Percentiles rank a stretch among this genome's conserved stretches.
Evolutionary conservation across 2,888 invertebrate genomes (phyloP).

Genomic region (Mylabris sibirica): DNA sequence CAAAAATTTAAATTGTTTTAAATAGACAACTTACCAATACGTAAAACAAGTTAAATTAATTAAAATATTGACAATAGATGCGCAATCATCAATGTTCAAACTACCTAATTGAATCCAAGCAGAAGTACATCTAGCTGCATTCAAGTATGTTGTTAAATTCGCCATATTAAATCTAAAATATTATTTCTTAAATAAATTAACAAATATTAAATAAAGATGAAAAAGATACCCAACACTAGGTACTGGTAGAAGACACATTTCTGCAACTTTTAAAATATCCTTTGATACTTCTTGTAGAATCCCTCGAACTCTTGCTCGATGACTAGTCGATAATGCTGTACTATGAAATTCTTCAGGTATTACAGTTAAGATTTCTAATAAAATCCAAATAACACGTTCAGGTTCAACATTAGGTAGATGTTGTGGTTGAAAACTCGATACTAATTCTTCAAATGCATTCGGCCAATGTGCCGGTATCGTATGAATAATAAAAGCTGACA

Average conservation of each 20-base stretch:
- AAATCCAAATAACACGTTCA: slow-evolving; percentile 70
- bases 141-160: slow-evolving; percentile 63
- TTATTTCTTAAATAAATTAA: slow-evolving; percentile 13
- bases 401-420: slow-evolving; percentile 68
- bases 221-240: slow-evolving; percentile 53
- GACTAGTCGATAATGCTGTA: slow-evolving; percentile 58
- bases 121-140: slow-evolving; percentile 66
- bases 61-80: slow-evolving; percentile 53
- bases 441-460: slow-evolving; percentile 78
- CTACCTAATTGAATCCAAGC: slow-evolving; percentile 72
- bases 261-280: slow-evolving; percentile 59
- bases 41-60: slow-evolving; percentile 59
- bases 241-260: slow-evolving; percentile 58
- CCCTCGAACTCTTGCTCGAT: slow-evolving; percentile 57
- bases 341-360: slow-evolving; percentile 81
- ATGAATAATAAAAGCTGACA: slow-evolving; percentile 85
- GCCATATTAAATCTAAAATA: slow-evolving; percentile 57
- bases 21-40: slow-evolving; percentile 54
- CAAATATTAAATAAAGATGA: slow-evolving; percentile 16
- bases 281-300: slow-evolving; percentile 61
- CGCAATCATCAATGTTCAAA: slow-evolving; percentile 57
- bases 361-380: slow-evolving; percentile 84
- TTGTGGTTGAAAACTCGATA: slow-evolving; percentile 64
- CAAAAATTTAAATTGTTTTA: too few species aligned
- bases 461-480: slow-evolving; percentile 66